Percentiles rank a stretch among this genome's conserved stretches.
Conservation (phyloP, 1,140 invertebrate genomes). For the Achroia grisella region DNA sequence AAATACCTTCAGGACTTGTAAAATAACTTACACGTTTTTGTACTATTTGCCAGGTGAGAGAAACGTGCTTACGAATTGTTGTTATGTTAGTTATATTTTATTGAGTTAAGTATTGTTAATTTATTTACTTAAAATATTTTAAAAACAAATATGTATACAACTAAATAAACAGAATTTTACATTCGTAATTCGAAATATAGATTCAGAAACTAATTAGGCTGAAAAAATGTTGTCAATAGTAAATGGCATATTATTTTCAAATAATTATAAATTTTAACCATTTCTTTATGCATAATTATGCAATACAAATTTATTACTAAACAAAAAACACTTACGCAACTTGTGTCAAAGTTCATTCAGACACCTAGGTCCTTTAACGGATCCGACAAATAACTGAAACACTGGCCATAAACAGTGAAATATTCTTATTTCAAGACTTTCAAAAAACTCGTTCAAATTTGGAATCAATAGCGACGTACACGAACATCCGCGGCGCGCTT, state of each 20-base stretch:
- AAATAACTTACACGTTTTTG: conserved; percentile 16
- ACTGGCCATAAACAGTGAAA: conserved; percentile 8
- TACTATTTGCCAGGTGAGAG: conserved; percentile 2
- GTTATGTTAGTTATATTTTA: neutral
- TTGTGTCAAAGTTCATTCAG: neutral
- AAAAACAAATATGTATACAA: too few species aligned
- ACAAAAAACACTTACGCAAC: neutral
- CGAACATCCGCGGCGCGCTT: conserved; percentile 41
- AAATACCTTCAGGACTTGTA: conserved; percentile 25
- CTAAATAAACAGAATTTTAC: too few species aligned
- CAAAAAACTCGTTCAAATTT: conserved; percentile 33
- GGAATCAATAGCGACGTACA: conserved; percentile 21
- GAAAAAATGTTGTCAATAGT: too few species aligned
- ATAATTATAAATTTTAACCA: too few species aligned
- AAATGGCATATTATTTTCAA: too few species aligned
- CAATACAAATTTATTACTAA: neutral
- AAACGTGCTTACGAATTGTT: neutral
- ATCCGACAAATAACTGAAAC: neutral
- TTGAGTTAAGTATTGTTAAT: neutral
- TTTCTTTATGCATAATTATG: too few species aligned
- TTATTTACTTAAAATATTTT: neutral
- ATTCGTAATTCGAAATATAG: too few species aligned
- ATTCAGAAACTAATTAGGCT: neutral
- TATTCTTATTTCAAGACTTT: conserved; percentile 20
- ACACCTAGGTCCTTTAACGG: too few species aligned